Evolutionary conservation across 1,140 invertebrate species (phyloP).

Genomic region (Chlorops oryzae): DNA sequence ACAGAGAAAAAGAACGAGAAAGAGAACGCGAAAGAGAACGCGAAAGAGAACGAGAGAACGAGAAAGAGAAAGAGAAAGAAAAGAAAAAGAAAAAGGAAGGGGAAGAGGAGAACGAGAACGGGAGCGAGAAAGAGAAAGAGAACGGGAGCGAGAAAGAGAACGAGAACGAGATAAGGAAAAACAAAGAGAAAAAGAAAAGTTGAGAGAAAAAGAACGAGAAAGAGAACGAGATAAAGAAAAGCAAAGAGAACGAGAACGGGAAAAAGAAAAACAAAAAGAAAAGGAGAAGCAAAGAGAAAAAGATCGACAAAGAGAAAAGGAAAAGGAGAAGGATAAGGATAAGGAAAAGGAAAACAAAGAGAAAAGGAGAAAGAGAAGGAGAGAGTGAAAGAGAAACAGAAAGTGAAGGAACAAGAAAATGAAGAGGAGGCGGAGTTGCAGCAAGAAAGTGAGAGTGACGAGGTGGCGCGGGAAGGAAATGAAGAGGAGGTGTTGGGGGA

Average conservation of each 20-base stretch:
- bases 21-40: no score
- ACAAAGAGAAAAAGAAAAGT: not conserved
- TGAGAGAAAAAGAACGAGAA: conserved; percentile 12
- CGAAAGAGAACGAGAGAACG: no score
- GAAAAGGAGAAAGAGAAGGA: no score
- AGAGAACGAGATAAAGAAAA: not conserved
- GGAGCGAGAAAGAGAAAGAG: conserved; percentile 13
- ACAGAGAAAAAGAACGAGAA: no score
- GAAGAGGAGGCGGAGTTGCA: conserved; percentile 11
- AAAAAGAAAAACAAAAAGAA: not conserved
- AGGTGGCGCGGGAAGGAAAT: conserved; percentile 6
- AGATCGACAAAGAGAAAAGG: conserved; percentile 12
- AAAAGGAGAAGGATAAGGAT: conserved; percentile 9
- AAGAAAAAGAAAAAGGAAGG: not conserved
- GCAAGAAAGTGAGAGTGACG: not conserved
- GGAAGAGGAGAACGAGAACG: not conserved
- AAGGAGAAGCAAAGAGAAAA: conserved; percentile 8
- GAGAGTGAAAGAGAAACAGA: not conserved
- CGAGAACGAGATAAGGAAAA: not conserved
- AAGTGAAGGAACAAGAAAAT: conserved; percentile 11
- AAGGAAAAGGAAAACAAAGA: not conserved
- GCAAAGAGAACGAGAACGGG: conserved; percentile 13
- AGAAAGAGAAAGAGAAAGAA: not conserved
- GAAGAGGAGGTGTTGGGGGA: conserved; percentile 14
- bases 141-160: conserved; percentile 9